phyloP scores from a whole-genome alignment of 2,888 invertebrate species.

The Melanostoma scalare region DNA sequence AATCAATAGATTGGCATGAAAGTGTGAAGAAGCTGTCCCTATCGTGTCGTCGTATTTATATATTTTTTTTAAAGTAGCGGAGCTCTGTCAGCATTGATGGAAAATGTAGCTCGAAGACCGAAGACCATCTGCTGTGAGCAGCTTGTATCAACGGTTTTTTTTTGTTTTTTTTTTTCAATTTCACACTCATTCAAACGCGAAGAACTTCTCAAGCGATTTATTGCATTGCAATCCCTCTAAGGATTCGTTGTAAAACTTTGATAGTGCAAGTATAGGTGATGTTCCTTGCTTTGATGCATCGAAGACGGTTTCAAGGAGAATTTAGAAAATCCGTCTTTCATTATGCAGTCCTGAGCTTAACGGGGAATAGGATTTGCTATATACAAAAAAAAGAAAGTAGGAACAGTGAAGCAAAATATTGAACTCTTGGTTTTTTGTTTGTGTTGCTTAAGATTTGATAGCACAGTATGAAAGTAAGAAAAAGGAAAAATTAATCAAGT shows the following conservation, averaged over 20 bases:
- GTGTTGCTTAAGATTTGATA: too few relatives aligned
- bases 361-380: conserved; percentile 6
- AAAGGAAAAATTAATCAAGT: too few relatives aligned
- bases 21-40: conserved; percentile 67
- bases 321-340: conserved; percentile 39
- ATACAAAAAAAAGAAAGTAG: too few relatives aligned
- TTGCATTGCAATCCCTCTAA: conserved; percentile 69
- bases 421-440: too few relatives aligned
- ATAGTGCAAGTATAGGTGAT: conserved; percentile 52
- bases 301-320: conserved; percentile 41
- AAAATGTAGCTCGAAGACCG: conserved; percentile 23
- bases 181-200: conserved; percentile 68
- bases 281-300: conserved; percentile 33
- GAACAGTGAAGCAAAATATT: too few relatives aligned
- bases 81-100: background rate
- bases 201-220: conserved; percentile 67
- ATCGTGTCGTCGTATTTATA: conserved; percentile 56
- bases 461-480: too few relatives aligned
- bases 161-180: conserved; percentile 48
- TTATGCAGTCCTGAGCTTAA: conserved; percentile 45
- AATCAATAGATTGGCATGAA: conserved; percentile 68
- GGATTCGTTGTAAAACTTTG: conserved; percentile 64
- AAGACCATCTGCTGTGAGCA: conserved; percentile 63
- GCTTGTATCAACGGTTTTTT: conserved; percentile 54
- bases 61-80: conserved; percentile 25